Percentiles rank a stretch among this genome's conserved stretches.
These are phyloP conservation scores for Heteromurus nitidus DNA, from an alignment of 2,888 invertebrate genomes.

Conservation along the genomic window DNA sequence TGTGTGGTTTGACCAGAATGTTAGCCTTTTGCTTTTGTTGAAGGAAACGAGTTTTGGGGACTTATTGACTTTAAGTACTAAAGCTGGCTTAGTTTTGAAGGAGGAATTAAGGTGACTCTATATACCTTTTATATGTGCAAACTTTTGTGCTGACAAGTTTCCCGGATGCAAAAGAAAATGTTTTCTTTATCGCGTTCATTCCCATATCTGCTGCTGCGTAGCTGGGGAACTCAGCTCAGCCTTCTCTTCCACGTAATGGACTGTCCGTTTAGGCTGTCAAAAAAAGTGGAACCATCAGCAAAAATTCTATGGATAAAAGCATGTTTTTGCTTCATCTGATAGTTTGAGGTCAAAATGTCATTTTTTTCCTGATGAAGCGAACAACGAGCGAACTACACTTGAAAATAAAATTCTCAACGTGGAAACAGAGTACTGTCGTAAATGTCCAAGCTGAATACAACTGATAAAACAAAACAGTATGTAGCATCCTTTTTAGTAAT, in stretches of 20 bases:
- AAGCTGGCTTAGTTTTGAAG: neutral
- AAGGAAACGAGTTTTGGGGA: constrained; percentile 1
- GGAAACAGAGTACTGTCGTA: too few relatives aligned
- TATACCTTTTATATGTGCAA: neutral
- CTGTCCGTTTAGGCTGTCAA: neutral
- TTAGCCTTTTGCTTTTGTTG: neutral
- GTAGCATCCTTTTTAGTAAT: too few relatives aligned
- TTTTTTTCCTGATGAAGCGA: too few relatives aligned
- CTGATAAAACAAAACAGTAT: too few relatives aligned
- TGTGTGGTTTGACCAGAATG: neutral
- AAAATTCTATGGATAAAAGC: too few relatives aligned
- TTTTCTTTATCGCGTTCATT: neutral
- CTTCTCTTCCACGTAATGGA: neutral
- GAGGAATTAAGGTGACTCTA: neutral
- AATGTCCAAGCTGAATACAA: too few relatives aligned
- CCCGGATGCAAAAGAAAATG: neutral
- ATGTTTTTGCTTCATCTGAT: too few relatives aligned
- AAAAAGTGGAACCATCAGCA: neutral
- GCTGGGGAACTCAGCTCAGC: neutral
- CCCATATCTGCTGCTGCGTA: neutral
- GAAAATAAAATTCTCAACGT: too few relatives aligned
- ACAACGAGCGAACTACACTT: too few relatives aligned
- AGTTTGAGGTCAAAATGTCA: too few relatives aligned
- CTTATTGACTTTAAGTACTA: neutral
- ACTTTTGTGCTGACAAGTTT: neutral